Evolutionary conservation across 2,113 vertebrate genomes (phyloP).

Genomic region (Pachycephala philippinensis): DNA sequence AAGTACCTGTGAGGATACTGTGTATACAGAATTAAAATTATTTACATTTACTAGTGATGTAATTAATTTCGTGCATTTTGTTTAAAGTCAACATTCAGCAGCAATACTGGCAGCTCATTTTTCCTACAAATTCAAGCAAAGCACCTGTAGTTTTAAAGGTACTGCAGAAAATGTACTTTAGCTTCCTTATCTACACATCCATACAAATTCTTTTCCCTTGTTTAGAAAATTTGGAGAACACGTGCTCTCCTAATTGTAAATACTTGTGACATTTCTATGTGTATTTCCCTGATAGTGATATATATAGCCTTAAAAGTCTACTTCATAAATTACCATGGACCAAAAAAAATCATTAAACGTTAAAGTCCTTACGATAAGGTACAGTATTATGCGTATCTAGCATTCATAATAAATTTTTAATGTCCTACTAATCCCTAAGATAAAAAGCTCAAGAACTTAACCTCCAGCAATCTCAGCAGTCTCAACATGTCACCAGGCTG

Average conservation of each 20-base stretch:
- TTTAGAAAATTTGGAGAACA: background rate
- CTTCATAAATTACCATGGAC: constrained; percentile 79
- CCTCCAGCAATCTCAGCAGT: constrained; percentile 70
- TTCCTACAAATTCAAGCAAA: background rate
- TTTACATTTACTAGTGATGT: background rate
- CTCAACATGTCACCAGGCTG: constrained; percentile 61
- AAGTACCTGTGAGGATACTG: background rate
- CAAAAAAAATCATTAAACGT: constrained; percentile 81
- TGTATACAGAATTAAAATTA: background rate
- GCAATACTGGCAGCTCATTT: background rate
- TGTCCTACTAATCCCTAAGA: constrained; percentile 73
- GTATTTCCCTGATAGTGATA: constrained; percentile 69
- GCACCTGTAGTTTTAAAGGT: background rate
- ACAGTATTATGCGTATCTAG: constrained; percentile 71
- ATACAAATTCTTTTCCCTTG: background rate
- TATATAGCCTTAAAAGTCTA: constrained; percentile 62
- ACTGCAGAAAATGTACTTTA: background rate
- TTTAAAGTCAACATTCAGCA: background rate
- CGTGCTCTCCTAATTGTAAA: background rate
- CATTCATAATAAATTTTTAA: constrained; percentile 80
- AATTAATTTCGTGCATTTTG: background rate
- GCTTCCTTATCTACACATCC: background rate
- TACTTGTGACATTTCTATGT: constrained; percentile 6
- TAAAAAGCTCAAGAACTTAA: constrained; percentile 76
- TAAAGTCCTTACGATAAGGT: constrained; percentile 77